phyloP scores from a whole-genome alignment of 2,888 invertebrate species.

The Oligia fasciuncula region DNA sequence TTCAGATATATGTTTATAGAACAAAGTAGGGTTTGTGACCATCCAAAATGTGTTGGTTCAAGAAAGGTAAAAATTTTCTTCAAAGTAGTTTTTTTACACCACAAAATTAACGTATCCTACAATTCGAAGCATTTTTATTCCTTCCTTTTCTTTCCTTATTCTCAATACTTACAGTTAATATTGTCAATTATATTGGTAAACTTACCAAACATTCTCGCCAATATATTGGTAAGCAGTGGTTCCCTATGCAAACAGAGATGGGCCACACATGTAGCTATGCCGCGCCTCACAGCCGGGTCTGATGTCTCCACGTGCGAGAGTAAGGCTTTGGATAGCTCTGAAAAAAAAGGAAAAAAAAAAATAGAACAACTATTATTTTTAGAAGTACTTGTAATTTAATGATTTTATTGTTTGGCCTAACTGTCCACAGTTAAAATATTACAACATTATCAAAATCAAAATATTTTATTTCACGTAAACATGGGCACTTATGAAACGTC shows the following conservation, averaged over 20 bases:
- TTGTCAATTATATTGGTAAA: neutral
- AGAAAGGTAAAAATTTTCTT: neutral
- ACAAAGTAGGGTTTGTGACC: no score
- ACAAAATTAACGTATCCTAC: no score
- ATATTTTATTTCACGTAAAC: no score
- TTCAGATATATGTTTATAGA: neutral
- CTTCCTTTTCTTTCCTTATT: neutral
- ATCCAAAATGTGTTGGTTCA: no score
- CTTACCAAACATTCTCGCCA: constrained; percentile 68
- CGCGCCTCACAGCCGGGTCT: constrained; percentile 94
- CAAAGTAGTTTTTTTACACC: no score
- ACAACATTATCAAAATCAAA: no score
- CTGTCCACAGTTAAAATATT: no score
- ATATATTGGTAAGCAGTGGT: constrained; percentile 90
- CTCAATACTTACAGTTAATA: neutral
- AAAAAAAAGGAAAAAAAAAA: neutral
- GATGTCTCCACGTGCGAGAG: constrained; percentile 91
- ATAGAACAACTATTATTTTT: neutral
- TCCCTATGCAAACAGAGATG: constrained; percentile 94
- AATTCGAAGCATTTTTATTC: neutral
- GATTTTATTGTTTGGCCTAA: neutral
- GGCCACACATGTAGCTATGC: constrained; percentile 94
- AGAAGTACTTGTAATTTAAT: neutral
- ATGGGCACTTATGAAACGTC: no score
- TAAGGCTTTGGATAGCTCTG: constrained; percentile 92